Evolutionary conservation across 2,797 vertebrate species (phyloP), one percentile per base, ranked within the genome.

Genomic region (Cryptoblepharus egeriae): DNA sequence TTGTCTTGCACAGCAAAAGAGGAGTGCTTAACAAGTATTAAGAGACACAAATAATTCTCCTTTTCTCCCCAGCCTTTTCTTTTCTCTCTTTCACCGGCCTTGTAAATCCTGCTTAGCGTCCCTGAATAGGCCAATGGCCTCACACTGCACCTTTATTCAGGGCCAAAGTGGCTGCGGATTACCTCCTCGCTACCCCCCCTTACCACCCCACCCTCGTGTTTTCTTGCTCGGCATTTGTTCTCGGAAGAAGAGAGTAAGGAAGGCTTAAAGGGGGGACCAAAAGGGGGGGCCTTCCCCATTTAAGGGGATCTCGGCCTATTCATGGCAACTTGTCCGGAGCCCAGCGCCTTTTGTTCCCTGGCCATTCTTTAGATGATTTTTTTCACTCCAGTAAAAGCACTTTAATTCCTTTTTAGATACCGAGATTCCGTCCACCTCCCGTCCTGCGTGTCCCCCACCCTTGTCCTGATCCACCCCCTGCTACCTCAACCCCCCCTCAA

Each of bases 351-450:
- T 96, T 96, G 95, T 96, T 95, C 92, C 61, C 49, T 24, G 90
- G 94, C 94, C 93, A 94, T 96, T 96, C 95, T 96, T 95, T 89
- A 93, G 93, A 93, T 96, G 95, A 96, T n/a, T 96, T 96, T 96
- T 94, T 96, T 96, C 96, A 95, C 94, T 95, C 91, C 83, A 92
- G 94, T 92, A 93, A 96, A 96, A 96, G 95, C 87, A 78, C 95
- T 95, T 95, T 96, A 96, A 96, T 96, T 96, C 96, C 95, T 95
- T 96, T 97, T 96, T 96, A 96, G 95, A 95, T 93, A 96, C 94
- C 79, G 93, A 95, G 95, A 95, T 95, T 96, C 92, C 86, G 88
- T 94, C 94, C 93, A 94, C 93, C 93, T 93, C 93, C 93, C 92
- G 61, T 78, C 45, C 75, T 42, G 32, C 90, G 90, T 89, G 89